These are phyloP conservation scores for Melozone crissalis DNA, from an alignment of 2,113 vertebrate species.

Conservation along the genomic window DNA sequence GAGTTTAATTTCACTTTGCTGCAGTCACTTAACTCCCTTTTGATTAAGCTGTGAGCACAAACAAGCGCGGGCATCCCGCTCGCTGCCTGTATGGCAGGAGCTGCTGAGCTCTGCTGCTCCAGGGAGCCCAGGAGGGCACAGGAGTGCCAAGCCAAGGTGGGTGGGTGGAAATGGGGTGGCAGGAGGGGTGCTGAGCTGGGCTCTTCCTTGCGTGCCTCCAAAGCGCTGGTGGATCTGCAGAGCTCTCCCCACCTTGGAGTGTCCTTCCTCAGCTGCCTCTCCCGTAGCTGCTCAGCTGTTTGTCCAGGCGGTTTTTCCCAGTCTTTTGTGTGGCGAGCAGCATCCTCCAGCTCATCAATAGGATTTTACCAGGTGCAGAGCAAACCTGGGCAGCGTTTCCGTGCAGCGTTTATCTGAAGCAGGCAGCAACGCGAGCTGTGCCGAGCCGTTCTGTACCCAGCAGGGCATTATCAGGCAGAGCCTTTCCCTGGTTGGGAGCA, in stretches of 20 bases:
- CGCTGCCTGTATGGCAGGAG: neutral
- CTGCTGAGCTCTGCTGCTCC: neutral
- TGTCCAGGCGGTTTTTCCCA: neutral
- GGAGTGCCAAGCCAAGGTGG: neutral
- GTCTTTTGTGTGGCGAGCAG: neutral
- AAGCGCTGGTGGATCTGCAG: neutral
- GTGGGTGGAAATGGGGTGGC: neutral
- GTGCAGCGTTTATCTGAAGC: neutral
- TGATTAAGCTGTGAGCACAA: neutral
- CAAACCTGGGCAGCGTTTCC: neutral
- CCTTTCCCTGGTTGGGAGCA: conserved; percentile 64
- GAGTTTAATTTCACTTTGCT: neutral
- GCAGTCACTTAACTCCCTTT: neutral
- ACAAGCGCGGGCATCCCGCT: neutral
- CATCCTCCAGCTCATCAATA: neutral
- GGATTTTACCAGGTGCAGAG: neutral
- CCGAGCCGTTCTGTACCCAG: conserved; percentile 53
- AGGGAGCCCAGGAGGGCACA: neutral
- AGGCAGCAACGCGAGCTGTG: neutral
- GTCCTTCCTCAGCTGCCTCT: neutral
- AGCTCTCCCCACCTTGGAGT: neutral
- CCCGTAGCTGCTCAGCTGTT: neutral
- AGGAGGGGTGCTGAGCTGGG: fast-evolving
- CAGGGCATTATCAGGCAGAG: conserved; percentile 50
- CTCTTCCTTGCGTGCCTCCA: fast-evolving